Percentiles rank a stretch among this genome's conserved stretches.
Evolutionary conservation across 2,888 invertebrate genomes (phyloP).

Genomic region (Philaethria dido): DNA sequence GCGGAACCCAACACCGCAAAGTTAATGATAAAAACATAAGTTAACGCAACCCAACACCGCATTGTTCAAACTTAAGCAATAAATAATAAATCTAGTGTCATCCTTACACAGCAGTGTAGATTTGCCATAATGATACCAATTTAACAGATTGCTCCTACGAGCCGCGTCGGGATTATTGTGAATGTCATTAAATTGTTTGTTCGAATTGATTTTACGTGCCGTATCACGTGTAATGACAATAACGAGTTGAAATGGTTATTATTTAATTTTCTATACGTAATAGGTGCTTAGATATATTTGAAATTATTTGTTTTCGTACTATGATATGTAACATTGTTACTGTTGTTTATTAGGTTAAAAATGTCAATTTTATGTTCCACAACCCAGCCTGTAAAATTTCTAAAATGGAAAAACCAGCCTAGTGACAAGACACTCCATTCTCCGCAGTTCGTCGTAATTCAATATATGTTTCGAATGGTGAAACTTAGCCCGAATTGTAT

Average conservation of each 20-base stretch:
- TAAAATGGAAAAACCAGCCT: too few relatives aligned
- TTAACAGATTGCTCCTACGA: conserved; percentile 39
- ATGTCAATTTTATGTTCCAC: too few relatives aligned
- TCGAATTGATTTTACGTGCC: conserved; percentile 33
- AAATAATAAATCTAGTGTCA: conserved; percentile 15
- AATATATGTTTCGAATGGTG: too few relatives aligned
- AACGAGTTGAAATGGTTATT: conserved; percentile 2
- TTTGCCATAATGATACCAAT: conserved; percentile 31
- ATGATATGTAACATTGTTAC: too few relatives aligned
- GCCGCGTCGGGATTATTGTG: conserved; percentile 34
- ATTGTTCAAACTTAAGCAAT: neutral
- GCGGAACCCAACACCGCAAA: too few relatives aligned
- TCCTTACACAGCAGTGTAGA: conserved; percentile 1
- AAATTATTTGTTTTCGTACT: neutral
- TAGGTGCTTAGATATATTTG: neutral
- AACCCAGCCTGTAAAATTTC: too few relatives aligned
- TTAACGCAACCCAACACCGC: neutral
- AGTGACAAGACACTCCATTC: too few relatives aligned
- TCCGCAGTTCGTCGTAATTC: too few relatives aligned
- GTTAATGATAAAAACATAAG: too few relatives aligned
- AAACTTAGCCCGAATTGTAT: too few relatives aligned
- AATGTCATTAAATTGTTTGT: conserved; percentile 34
- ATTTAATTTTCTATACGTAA: neutral
- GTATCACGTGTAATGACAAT: conserved; percentile 18
- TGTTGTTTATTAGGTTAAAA: too few relatives aligned